Base-by-base conservation (phyloP, 2,113 vertebrate genomes). In the Apistogramma diplotaenia region DNA sequence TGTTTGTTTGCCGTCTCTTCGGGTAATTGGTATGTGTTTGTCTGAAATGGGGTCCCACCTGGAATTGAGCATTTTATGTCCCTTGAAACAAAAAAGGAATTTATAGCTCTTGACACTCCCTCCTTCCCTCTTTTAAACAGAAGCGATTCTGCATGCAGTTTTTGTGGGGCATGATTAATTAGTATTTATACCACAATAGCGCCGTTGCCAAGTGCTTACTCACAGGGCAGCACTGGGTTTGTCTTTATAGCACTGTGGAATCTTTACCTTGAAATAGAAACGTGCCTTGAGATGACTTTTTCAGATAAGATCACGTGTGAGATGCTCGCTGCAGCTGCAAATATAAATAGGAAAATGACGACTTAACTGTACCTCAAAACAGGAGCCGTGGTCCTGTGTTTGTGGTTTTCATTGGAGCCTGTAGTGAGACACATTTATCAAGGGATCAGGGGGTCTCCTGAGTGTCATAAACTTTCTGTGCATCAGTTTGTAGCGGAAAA, bases 1-100 rank as follows among this genome's bases (percentile, higher is more conserved):
- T 15, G 49, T 23, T 5, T 83, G 80, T 90, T 79, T 90, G 86
- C 89, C 82, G 91, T 89, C 71, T 85, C 51, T 37, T 9, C 8
- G 57, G 77, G 73, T 92, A 89, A 91, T 87, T 56, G 62, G 46
- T 60, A 43, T 88, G 78, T 89, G 84, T 79, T 83, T 58, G 55
- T 74, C 77, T 89, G 35, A 81, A 78, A 49, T n/a, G 74, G 58
- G 49, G n/a, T 57, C 60, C 81, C 35, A 10, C 71, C 51, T 46
- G 51, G 7, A 80, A 67, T 70, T 51, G 65, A 15, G n/a, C 18
- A 7, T 37, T 84, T 89, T 83, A 73, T 31, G 53, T 61, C 72
- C 77, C 53, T 62, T 27, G 40, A 80, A 87, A 51, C 25, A 67
- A 81, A 35, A 77, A 76, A 58, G 87, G 88, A 89, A 82, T 85